Base-by-base conservation (phyloP, 2,888 invertebrate genomes). In the Thumatha senex region DNA sequence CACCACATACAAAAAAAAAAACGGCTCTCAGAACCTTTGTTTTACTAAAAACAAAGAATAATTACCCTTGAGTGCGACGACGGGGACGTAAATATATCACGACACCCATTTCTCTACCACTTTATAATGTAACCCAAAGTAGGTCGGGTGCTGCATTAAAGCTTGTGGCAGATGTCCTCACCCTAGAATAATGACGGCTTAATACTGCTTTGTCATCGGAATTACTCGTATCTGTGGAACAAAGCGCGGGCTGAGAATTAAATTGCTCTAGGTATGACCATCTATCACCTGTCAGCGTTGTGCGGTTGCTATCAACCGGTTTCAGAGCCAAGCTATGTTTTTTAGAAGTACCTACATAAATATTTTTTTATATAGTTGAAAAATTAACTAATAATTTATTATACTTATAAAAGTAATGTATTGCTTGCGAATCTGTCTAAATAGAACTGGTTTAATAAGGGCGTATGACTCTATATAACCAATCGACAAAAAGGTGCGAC, bases 181-280 rank as follows among this genome's bases (percentile, higher is more conserved):
- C 61, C 50, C 54, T 51, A 58, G 52, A 55, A 60, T 64, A 74
- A 74, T 59, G 60, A 67, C 57, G 69, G 63, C 56, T 61, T 65
- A 5, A 72, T 74, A 74, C 70, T 72, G 77, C 76, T 76, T 74
- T 76, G 72, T 80, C 81, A 80, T 76, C 72, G 71, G 73, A 79
- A 82, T 82, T 73, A 75, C 77, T 78, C 74, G 18, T 65, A 75
- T 74, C 72, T 67, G 52, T 47, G 71, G 72, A 72, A 80, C 75
- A 78, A 78, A 80, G 77, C 78, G 72, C 61, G 59, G 63, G 55
- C 54, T 61, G 57, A 60, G 72, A 75, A 74, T 79, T 72, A 76
- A 78, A 78, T 78, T 76, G 70, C 76, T 67, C 63, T 54, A 54
- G 58, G 67, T 24, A 24, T 24, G 18, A 2, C 70, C 57, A 80